Evolutionary conservation across 2,797 vertebrate genomes (phyloP), one percentile per base, ranked within the genome.

Genomic region (Melanotaenia pygmaea): DNA sequence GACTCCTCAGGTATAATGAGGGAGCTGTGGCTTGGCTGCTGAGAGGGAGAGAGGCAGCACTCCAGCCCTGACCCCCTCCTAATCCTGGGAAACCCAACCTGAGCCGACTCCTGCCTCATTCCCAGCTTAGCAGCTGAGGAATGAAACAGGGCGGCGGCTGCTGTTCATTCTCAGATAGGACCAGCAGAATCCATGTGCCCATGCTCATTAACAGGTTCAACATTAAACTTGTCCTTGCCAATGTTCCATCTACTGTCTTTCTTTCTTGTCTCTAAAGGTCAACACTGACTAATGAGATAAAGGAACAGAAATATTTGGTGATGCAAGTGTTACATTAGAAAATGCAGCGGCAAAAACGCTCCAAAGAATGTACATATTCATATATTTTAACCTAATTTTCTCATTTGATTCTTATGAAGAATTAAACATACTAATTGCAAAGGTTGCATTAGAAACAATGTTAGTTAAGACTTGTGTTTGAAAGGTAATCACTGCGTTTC

Each of bases 1-100:
- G 84, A 81, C 91, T 89, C 90, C 88, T 91, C 90, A 85, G 91
- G 88, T 91, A 88, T 89, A 93, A 93, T 92, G 85, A 92, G 88
- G 77, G 83, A 92, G 86, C 81, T 90, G 85, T 82, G 80, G 86
- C 83, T 87, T 71, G 75, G 91, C 82, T 85, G 89, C 91, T 93
- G 92, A 90, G 91, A 89, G 84, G 76, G 74, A 89, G 83, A 89
- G 91, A 90, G 87, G 86, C 84, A 80, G 81, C 82, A 89, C 90
- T 91, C 87, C 89, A 93, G 88, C 76, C 83, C 86, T 89, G 92
- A 91, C 86, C 88, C 86, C 86, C 85, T 92, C 88, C 85, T 87
- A 91, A 91, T 93, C 89, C 88, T 79, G 84, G 90, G 75, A 90
- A 92, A 87, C 77, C 75, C 84, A 85, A 88, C 83, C 85, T 78